Evolutionary conservation across 2,888 invertebrate species (phyloP).

Genomic region (Spilosoma lubricipeda): DNA sequence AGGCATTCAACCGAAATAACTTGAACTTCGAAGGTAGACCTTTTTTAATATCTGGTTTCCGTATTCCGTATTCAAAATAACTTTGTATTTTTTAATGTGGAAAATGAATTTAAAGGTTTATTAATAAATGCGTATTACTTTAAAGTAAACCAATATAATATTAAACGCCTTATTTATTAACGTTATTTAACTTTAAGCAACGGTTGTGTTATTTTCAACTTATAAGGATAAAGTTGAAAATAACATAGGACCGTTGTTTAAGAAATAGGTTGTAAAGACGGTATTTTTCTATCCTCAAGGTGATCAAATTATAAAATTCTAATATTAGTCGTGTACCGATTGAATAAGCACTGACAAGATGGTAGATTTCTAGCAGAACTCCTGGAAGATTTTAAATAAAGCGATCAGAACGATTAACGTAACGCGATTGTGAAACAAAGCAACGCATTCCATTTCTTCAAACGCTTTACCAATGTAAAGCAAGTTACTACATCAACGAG

Average conservation of each 20-base stretch:
- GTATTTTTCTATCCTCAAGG: too few species aligned
- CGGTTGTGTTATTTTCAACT: too few species aligned
- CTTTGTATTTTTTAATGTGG: constrained; percentile 1
- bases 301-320: too few species aligned
- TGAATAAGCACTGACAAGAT: not conserved
- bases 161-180: not conserved
- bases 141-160: not conserved
- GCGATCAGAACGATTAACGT: not conserved
- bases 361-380: not conserved
- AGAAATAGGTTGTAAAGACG: not conserved
- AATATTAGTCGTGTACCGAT: too few species aligned
- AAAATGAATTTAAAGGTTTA: not conserved
- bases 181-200: too few species aligned
- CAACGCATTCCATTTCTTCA: not conserved
- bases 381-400: not conserved
- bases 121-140: not conserved
- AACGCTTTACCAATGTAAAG: not conserved
- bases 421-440: not conserved
- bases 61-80: constrained; percentile 4
- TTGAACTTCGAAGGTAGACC: constrained; percentile 25
- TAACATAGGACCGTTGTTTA: too few species aligned
- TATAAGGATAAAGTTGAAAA: too few species aligned
- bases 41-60: constrained; percentile 24
- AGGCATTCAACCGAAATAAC: constrained; percentile 25
- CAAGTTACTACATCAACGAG: not conserved